These are phyloP conservation scores for Andricus grossulariae DNA, from an alignment of 1,140 invertebrate species.

Conservation along the genomic window DNA sequence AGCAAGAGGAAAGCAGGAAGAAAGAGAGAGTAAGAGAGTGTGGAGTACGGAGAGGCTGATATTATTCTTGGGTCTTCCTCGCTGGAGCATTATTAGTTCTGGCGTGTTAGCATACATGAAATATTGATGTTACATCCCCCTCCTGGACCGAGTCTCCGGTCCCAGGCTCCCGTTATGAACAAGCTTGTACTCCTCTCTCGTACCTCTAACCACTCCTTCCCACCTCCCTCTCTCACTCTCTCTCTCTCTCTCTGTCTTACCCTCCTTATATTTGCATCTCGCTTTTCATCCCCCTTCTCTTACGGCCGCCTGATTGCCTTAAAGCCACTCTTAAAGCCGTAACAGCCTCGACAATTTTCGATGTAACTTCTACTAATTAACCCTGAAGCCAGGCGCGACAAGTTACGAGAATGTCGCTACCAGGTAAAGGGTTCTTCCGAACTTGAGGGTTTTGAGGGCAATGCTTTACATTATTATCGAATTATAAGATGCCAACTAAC, in stretches of 20 bases:
- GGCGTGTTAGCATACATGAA: constrained; percentile 76
- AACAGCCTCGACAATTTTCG: constrained; percentile 53
- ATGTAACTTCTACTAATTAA: constrained; percentile 54
- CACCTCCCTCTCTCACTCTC: constrained; percentile 29
- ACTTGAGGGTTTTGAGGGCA: no score
- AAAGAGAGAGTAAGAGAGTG: constrained; percentile 42
- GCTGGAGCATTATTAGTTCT: constrained; percentile 75
- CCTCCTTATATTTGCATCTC: constrained; percentile 33
- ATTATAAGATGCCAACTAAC: no score
- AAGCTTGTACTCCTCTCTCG: constrained; percentile 44
- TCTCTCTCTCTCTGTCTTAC: constrained; percentile 4
- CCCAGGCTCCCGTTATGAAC: constrained; percentile 50
- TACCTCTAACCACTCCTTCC: constrained; percentile 32
- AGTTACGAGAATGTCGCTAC: no score
- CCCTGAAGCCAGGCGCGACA: not conserved
- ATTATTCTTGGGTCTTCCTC: constrained; percentile 75
- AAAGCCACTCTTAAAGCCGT: constrained; percentile 54
- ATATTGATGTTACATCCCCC: constrained; percentile 75
- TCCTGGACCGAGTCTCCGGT: constrained; percentile 40
- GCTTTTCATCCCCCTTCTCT: constrained; percentile 41
- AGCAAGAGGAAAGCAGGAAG: constrained; percentile 34
- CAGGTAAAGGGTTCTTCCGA: no score
- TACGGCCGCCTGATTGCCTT: constrained; percentile 53
- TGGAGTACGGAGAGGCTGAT: constrained; percentile 61
- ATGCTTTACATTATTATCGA: no score